Evolutionary conservation across 2,113 vertebrate species (phyloP), one percentile per base, ranked within the genome.

Genomic region (Brachirus orientalis): DNA sequence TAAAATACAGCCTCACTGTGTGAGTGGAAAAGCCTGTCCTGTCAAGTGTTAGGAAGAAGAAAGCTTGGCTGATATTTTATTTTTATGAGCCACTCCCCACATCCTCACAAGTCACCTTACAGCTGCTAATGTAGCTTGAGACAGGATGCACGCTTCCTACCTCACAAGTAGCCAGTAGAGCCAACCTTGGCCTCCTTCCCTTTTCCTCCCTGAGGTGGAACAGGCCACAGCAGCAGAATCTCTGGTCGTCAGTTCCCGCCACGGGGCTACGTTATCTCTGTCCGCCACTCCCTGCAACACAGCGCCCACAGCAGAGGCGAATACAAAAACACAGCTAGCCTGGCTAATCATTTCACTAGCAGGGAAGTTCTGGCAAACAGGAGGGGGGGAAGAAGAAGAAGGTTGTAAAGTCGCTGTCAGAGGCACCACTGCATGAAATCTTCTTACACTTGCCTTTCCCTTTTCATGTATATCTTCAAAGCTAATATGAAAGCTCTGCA

Each of bases 111-210:
- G 81, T 88, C 75, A 86, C 84, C 84, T 86, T 87, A 76, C 84
- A 90, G 85, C 82, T 86, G 85, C 37, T 38, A 66, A 4, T 61
- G 64, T 50, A 41, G 71, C 70, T 75, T 3, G 41, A 53, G 77
- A 74, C 72, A 92, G 88, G 89, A 92, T 86, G 82, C 82, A 82
- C 85, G 86, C 79, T 91, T 93, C 91, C 90, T 87, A 89, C 67
- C 77, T 65, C 84, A 72, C 50, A 16, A 80, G 79, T 63, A 69
- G 72, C 82, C 63, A 33, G 82, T 76, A 66, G 38, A 78, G 43
- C 67, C 62, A 4, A 61, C 69, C 61, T 69, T 47, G 12, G 41
- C 68, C 55, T 67, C 73, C 70, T 72, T 74, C 82, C 73, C 73
- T 75, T 67, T 90, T 90, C 87, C 86, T 88, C 85, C 89, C 74